Conservation (phyloP, 2,888 invertebrate genomes). For the Vanessa cardui region DNA sequence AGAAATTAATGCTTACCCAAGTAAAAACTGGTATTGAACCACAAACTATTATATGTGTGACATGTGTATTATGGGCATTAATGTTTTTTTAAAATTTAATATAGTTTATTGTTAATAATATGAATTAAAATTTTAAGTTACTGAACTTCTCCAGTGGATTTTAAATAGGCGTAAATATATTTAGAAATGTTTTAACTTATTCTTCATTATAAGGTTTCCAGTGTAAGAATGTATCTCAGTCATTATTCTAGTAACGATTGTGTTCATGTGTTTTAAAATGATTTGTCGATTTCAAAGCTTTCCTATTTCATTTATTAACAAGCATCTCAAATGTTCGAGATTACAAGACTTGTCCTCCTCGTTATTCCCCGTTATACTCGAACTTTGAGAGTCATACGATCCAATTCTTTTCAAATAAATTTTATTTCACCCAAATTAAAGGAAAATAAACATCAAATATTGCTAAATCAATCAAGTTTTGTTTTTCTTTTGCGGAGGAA, state of each 20-base stretch:
- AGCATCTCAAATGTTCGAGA: conserved; percentile 34
- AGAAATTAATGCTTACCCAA: too few species aligned
- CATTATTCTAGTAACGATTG: neutral
- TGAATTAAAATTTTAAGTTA: too few species aligned
- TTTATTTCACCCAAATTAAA: conserved; percentile 18
- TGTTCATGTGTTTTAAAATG: conserved; percentile 14
- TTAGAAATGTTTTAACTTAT: neutral
- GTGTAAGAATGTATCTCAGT: neutral
- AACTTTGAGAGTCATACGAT: conserved; percentile 26
- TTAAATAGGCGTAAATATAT: too few species aligned
- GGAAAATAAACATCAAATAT: conserved; percentile 11
- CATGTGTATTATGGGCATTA: too few species aligned
- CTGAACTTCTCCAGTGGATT: too few species aligned
- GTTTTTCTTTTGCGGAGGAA: neutral
- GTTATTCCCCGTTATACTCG: conserved; percentile 21
- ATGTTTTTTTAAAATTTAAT: too few species aligned
- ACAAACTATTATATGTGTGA: too few species aligned
- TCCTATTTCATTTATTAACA: conserved; percentile 31
- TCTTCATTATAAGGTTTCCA: neutral
- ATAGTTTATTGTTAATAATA: too few species aligned
- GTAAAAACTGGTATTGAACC: too few species aligned
- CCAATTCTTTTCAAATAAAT: conserved; percentile 34
- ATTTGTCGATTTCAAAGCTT: conserved; percentile 34
- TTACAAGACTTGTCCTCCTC: conserved; percentile 21
- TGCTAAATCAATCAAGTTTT: neutral